Evolutionary conservation across 2,888 invertebrate species (phyloP).

Genomic region (Osmoderma eremita): DNA sequence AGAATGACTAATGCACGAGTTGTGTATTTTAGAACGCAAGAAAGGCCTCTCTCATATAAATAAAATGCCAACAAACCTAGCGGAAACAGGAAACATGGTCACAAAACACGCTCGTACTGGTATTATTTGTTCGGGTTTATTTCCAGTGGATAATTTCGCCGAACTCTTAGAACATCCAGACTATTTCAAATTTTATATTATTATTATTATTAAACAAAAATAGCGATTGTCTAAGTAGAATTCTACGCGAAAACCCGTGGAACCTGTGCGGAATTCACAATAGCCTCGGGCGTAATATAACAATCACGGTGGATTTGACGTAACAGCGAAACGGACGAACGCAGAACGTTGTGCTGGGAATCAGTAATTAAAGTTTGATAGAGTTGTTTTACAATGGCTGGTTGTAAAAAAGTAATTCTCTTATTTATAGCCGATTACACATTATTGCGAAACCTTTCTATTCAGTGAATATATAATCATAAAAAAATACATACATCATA

Average conservation of each 20-base stretch:
- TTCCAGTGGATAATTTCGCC: background rate
- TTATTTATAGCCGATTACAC: too few species aligned
- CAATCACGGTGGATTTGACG: too few species aligned
- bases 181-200: background rate
- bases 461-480: too few species aligned
- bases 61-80: conserved; percentile 7
- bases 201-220: background rate
- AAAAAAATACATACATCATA: too few species aligned
- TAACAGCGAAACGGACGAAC: too few species aligned
- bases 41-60: conserved; percentile 14
- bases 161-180: background rate
- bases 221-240: conserved; percentile 13
- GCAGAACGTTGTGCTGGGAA: too few species aligned
- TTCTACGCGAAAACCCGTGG: background rate
- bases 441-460: too few species aligned
- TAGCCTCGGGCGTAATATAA: too few species aligned
- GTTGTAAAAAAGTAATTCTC: too few species aligned
- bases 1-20: background rate
- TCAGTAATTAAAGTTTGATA: too few species aligned
- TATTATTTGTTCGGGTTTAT: conserved; percentile 21
- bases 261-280: too few species aligned
- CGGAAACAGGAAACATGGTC: conserved; percentile 29
- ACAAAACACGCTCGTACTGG: conserved; percentile 11
- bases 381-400: too few species aligned
- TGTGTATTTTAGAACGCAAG: background rate